Evolutionary conservation across 2,888 invertebrate genomes (phyloP), one percentile per base, ranked within the genome.

Genomic region (Agrenia bidenticulata): DNA sequence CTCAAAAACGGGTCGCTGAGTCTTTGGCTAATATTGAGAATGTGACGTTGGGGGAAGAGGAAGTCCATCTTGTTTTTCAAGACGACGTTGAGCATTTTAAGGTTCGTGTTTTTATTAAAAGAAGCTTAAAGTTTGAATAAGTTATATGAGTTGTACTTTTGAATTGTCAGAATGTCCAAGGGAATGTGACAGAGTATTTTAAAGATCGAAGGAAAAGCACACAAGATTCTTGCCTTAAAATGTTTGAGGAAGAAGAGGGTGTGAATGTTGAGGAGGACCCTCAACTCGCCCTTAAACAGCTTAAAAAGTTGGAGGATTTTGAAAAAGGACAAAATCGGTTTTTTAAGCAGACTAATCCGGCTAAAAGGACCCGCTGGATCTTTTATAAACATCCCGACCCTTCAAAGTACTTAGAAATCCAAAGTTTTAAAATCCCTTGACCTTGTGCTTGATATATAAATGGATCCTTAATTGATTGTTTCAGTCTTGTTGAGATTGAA

Each of bases 401-500:
- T 5, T 15, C 27, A 27, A 55, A 32, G 55, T 55, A 32, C 17
- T 7, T 9, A 7, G 9, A 9, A 23, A 5, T 9, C 53, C 15
- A 53, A 53, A 23, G 23, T 17, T 49, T 11, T 11, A 49, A 49
- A n/a, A n/a, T n/a, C n/a, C n/a, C n/a, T n/a, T n/a, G n/a, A n/a
- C 9, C 13, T 39, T 39, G 13, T 13, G 9, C 39, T 39, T 39
- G 39, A 39, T 11, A 39, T 39, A 13, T 39, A 9, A 9, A 39
- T n/a, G n/a, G n/a, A n/a, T n/a, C n/a, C n/a, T n/a, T n/a, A n/a
- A n/a, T n/a, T n/a, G n/a, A n/a, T n/a, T n/a, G n/a, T 51, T 51
- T 51, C 21, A 55, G 55, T 11, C 2, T 27, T 2, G 32, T 72
- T 4, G 67, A 64, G 24, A 50, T 74, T 1, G 62, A 64, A 49